These are phyloP conservation scores for Eristalis tenax DNA, from an alignment of 2,888 invertebrate species.

Conservation along the genomic window DNA sequence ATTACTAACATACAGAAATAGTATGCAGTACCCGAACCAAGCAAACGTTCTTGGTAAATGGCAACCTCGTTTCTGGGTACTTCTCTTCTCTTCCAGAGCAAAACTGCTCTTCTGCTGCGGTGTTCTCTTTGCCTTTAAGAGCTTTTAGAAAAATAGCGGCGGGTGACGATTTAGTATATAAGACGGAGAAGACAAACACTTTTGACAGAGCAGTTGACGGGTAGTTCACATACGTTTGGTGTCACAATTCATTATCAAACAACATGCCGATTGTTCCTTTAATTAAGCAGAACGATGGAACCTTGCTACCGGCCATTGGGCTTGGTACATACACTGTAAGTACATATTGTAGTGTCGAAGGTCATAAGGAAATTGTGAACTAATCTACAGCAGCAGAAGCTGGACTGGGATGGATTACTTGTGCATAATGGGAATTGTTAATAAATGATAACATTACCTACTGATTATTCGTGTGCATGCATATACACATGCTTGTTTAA, in stretches of 20 bases:
- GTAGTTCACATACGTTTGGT: not conserved
- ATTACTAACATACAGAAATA: no score
- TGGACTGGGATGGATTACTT: no score
- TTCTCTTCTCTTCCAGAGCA: not conserved
- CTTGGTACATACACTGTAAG: slow-evolving; percentile 79
- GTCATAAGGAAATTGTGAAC: no score
- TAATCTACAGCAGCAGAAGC: no score
- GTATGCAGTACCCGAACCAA: no score
- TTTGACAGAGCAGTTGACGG: not conserved
- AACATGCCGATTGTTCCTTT: slow-evolving; percentile 71
- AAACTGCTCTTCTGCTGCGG: no score
- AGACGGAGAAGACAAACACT: not conserved
- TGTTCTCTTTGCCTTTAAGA: not conserved
- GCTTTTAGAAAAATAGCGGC: not conserved
- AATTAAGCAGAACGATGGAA: slow-evolving; percentile 78
- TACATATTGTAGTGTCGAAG: not conserved
- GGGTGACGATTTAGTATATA: not conserved
- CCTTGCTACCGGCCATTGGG: slow-evolving; percentile 78
- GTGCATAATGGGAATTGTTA: not conserved
- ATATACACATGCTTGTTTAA: not conserved
- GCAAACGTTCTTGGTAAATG: not conserved
- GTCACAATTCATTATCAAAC: not conserved
- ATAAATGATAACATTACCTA: not conserved
- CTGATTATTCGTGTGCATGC: not conserved
- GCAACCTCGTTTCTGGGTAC: not conserved